Conservation (phyloP, 2,888 invertebrate genomes). For the Aleiodes testaceus region DNA sequence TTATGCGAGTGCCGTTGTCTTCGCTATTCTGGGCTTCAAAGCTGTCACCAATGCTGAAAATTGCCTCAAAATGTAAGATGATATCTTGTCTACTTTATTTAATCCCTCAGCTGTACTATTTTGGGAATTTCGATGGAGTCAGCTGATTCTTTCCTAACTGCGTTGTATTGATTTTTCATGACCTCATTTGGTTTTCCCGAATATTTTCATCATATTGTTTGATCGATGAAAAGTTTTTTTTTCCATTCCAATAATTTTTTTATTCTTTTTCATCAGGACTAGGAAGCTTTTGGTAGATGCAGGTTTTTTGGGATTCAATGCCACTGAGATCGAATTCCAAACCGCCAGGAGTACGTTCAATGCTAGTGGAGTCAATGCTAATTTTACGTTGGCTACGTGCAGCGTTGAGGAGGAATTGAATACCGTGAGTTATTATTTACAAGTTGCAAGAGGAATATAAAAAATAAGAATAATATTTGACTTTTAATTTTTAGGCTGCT, state of each 20-base stretch:
- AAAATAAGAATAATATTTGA: constrained; percentile 5
- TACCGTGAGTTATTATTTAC: constrained; percentile 75
- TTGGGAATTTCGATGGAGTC: neutral
- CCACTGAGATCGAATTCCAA: constrained; percentile 77
- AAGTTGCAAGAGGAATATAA: constrained; percentile 3
- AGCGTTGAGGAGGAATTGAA: constrained; percentile 83
- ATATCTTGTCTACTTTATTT: neutral
- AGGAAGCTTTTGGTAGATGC: constrained; percentile 73
- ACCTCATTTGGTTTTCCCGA: neutral
- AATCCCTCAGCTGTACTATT: neutral
- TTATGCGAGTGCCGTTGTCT: constrained; percentile 95
- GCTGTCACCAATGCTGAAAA: constrained; percentile 92
- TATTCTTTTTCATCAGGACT: constrained; percentile 71
- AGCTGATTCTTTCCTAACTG: neutral
- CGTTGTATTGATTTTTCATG: neutral
- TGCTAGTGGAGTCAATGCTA: constrained; percentile 59
- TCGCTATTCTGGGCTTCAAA: constrained; percentile 96
- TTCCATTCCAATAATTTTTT: neutral
- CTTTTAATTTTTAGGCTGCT: constrained; percentile 81
- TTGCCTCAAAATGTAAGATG: constrained; percentile 82
- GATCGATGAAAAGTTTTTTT: constrained; percentile 45
- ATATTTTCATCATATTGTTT: constrained; percentile 42
- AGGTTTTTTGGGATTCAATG: constrained; percentile 73
- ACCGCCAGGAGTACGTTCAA: constrained; percentile 70
- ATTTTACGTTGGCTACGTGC: constrained; percentile 78